These are phyloP conservation scores for Picathartes gymnocephalus DNA, from an alignment of 2,113 vertebrate genomes.

Conservation along the genomic window DNA sequence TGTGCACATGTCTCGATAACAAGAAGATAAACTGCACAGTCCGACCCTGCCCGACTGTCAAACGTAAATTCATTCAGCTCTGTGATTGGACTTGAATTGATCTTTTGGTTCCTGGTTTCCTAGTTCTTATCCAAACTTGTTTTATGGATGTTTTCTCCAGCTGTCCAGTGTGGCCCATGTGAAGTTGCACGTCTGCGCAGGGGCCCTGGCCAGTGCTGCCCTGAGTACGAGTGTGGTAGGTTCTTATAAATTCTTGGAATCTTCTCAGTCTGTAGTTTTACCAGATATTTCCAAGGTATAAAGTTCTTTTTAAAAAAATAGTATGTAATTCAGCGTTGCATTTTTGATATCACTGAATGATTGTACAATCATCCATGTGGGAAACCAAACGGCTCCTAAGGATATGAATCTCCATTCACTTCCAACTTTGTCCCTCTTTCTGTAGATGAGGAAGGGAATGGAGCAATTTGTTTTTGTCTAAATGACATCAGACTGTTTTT, in stretches of 20 bases:
- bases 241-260: background rate
- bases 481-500: background rate
- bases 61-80: conserved; percentile 70
- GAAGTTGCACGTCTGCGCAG: conserved; percentile 80
- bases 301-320: rapidly evolving
- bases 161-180: conserved; percentile 81
- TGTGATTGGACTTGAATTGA: background rate
- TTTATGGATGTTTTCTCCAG: conserved; percentile 59
- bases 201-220: conserved; percentile 80
- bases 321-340: background rate
- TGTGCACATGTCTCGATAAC: conserved; percentile 86
- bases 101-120: background rate
- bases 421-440: background rate
- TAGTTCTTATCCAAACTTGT: background rate
- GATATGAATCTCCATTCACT: background rate
- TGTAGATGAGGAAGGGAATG: background rate
- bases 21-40: conserved; percentile 82
- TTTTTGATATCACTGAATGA: background rate
- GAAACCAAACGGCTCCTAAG: background rate
- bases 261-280: background rate
- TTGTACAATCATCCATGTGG: background rate
- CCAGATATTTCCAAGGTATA: background rate
- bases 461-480: background rate
- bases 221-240: conserved; percentile 88
- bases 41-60: conserved; percentile 78